A percentile compares a stretch with the other conserved stretches of the same genome.
Conservation (phyloP, 2,888 invertebrate genomes). For the Caenorhabditis sp. region DNA sequence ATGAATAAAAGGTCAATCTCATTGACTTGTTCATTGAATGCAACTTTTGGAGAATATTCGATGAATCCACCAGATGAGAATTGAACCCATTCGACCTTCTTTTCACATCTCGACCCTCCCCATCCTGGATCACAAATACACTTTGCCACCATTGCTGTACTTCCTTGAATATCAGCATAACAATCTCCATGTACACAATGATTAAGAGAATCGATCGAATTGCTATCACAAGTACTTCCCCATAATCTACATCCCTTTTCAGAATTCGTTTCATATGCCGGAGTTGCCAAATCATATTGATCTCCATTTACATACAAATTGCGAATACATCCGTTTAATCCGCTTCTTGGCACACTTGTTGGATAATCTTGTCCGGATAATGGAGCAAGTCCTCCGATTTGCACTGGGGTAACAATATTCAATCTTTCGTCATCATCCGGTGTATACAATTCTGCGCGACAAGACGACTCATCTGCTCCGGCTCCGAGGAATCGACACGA, state of each 20-base stretch:
- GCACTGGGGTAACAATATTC: constrained; percentile 68
- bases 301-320: constrained; percentile 91
- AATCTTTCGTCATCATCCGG: constrained; percentile 69
- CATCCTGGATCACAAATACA: constrained; percentile 95
- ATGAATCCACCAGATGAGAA: constrained; percentile 62
- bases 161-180: constrained; percentile 55
- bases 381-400: constrained; percentile 79
- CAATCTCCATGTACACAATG: constrained; percentile 69
- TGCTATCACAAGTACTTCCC: constrained; percentile 85
- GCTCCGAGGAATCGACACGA: constrained; percentile 56
- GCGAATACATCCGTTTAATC: constrained; percentile 93
- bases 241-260: constrained; percentile 85
- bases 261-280: constrained; percentile 76
- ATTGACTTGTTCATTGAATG: constrained; percentile 74
- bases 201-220: constrained; percentile 78
- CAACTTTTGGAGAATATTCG: constrained; percentile 53
- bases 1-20: constrained; percentile 92
- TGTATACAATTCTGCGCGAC: constrained; percentile 52
- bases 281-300: constrained; percentile 91
- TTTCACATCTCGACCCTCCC: constrained; percentile 78
- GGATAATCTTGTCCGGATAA: constrained; percentile 51
- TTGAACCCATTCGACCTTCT: constrained; percentile 63
- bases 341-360: constrained; percentile 69
- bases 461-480: constrained; percentile 43
- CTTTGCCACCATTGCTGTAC: constrained; percentile 71